A percentile compares a stretch with the other conserved stretches of the same genome.
These are phyloP conservation scores for Rhombomys opimus DNA, from an alignment of 2,113 vertebrate genomes.

Conservation along the genomic window DNA sequence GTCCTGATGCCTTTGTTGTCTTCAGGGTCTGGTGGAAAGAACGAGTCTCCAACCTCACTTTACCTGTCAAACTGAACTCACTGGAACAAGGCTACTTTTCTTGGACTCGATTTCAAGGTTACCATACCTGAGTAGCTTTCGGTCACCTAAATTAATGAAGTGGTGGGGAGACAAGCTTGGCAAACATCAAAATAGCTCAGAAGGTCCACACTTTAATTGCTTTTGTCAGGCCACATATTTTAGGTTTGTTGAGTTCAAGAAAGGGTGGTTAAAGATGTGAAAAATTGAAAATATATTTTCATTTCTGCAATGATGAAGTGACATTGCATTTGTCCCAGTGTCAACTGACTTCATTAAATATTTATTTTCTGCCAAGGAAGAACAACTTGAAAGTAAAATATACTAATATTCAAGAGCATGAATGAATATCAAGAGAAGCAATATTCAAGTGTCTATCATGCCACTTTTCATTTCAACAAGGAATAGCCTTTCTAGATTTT, in stretches of 20 bases:
- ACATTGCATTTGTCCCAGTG: slow-evolving; percentile 45
- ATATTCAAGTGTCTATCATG: slow-evolving; percentile 49
- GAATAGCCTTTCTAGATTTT: slow-evolving; percentile 58
- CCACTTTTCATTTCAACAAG: slow-evolving; percentile 10
- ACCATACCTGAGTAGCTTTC: slow-evolving; percentile 71
- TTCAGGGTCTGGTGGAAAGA: not conserved
- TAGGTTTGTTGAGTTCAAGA: slow-evolving; percentile 74
- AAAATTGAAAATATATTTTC: slow-evolving; percentile 82
- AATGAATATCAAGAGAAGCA: slow-evolving; percentile 52
- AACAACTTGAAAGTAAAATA: slow-evolving; percentile 44
- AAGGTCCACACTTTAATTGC: slow-evolving; percentile 83
- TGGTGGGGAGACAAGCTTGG: slow-evolving; percentile 76
- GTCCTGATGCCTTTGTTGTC: not conserved
- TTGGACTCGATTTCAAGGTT: slow-evolving; percentile 77
- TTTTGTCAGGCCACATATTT: slow-evolving; percentile 82
- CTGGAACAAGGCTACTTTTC: slow-evolving; percentile 65
- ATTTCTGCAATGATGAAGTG: slow-evolving; percentile 71
- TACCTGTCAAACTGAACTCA: slow-evolving; percentile 43
- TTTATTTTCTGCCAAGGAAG: slow-evolving; percentile 72
- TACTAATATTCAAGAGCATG: slow-evolving; percentile 44
- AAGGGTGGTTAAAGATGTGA: slow-evolving; percentile 79
- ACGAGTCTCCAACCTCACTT: not conserved
- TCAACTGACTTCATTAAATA: slow-evolving; percentile 76
- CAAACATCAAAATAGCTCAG: slow-evolving; percentile 83
- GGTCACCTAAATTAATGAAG: slow-evolving; percentile 72